Evolutionary conservation across 2,888 invertebrate species (phyloP).

Genomic region (Carpatolechia fugitivella): DNA sequence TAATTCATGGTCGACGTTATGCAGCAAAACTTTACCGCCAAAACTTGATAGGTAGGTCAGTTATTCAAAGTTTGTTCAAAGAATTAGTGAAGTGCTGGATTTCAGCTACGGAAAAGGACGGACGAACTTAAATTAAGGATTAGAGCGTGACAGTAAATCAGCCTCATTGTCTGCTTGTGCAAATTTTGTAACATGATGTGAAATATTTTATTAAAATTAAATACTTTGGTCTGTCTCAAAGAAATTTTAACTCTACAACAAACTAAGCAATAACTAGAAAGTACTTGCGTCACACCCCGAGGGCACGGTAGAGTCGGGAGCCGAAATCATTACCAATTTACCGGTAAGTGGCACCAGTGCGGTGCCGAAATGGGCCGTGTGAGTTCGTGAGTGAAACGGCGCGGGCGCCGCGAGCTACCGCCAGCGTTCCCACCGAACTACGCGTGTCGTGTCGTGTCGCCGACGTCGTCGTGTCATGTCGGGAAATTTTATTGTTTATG

Average conservation of each 20-base stretch:
- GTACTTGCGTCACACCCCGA: conserved; percentile 32
- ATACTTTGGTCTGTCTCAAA: no score
- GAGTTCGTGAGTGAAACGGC: conserved; percentile 70
- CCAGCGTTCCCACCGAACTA: conserved; percentile 58
- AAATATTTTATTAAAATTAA: no score
- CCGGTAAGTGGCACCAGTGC: conserved; percentile 22
- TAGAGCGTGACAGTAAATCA: no score
- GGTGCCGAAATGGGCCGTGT: conserved; percentile 62
- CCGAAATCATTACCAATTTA: conserved; percentile 71
- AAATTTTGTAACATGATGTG: no score
- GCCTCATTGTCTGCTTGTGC: no score
- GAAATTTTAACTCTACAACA: neutral
- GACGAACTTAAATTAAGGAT: no score
- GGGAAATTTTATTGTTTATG: neutral
- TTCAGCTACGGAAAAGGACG: no score
- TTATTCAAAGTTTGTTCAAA: no score
- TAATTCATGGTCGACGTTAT: no score
- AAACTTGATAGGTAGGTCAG: no score
- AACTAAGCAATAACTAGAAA: conserved; percentile 44
- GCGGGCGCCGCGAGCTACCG: conserved; percentile 71
- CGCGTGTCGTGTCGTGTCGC: conserved; percentile 4
- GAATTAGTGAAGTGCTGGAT: no score
- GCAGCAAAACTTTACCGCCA: no score
- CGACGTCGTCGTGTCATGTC: neutral
- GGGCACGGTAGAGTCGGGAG: conserved; percentile 67